Conservation (phyloP, 2,888 invertebrate species). For the Callosobruchus maculatus region DNA sequence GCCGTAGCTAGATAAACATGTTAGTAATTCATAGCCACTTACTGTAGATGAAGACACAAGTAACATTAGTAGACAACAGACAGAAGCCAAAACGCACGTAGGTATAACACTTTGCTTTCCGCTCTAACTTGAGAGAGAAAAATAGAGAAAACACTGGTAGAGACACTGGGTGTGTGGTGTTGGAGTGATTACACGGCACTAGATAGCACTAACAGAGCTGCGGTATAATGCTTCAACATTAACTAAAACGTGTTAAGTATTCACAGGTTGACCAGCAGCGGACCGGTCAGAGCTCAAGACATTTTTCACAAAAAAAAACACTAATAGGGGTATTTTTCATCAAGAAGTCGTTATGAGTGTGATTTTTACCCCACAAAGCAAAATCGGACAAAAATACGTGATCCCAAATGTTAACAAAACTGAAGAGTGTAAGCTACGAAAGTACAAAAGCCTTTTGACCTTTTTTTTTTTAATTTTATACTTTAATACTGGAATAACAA, state of each 20-base stretch:
- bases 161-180: slow-evolving; percentile 30
- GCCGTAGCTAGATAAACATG: slow-evolving; percentile 13
- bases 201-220: slow-evolving; percentile 1
- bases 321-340: too few species aligned
- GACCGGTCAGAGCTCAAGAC: background rate
- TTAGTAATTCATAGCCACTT: slow-evolving; percentile 46
- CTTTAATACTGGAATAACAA: too few species aligned
- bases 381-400: too few species aligned
- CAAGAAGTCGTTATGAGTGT: too few species aligned
- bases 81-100: slow-evolving; percentile 40
- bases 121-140: slow-evolving; percentile 26
- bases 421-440: too few species aligned
- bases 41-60: slow-evolving; percentile 47
- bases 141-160: slow-evolving; percentile 32
- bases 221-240: background rate
- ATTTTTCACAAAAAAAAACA: background rate
- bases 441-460: too few species aligned
- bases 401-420: too few species aligned
- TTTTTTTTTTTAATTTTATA: too few species aligned
- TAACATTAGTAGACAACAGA: slow-evolving; percentile 48
- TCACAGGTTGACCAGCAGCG: background rate
- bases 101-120: slow-evolving; percentile 30
- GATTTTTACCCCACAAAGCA: too few species aligned
- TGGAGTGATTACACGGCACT: slow-evolving; percentile 34
- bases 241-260: background rate